A percentile compares a stretch with the other conserved stretches of the same genome.
Evolutionary conservation across 2,888 invertebrate genomes (phyloP).

Genomic region (Griposia aprilina): DNA sequence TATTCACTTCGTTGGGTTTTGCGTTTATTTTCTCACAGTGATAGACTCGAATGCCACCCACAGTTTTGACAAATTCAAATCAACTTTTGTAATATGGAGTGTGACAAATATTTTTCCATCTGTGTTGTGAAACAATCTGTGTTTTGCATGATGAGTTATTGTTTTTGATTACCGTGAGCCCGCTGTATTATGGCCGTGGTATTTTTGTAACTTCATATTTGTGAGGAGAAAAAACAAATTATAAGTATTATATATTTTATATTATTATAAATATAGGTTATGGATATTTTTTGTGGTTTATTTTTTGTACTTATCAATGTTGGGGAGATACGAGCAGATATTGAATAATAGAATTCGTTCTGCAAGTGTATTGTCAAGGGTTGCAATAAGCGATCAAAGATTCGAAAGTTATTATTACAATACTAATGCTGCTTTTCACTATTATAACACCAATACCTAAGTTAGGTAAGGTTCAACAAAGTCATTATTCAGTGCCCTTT

Average conservation of each 20-base stretch:
- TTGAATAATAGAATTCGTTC: background rate
- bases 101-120: constrained; percentile 59
- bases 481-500: background rate
- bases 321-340: background rate
- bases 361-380: background rate
- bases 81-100: constrained; percentile 62
- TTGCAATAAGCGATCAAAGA: background rate
- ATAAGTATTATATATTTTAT: no score
- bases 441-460: no score
- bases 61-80: constrained; percentile 56
- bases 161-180: constrained; percentile 33
- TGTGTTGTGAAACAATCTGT: constrained; percentile 51
- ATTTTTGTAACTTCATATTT: constrained; percentile 21
- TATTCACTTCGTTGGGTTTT: background rate
- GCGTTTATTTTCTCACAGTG: constrained; percentile 23
- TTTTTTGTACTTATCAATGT: background rate
- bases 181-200: constrained; percentile 8
- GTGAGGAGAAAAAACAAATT: background rate
- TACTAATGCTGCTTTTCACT: background rate
- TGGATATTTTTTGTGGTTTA: no score
- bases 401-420: background rate
- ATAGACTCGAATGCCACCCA: constrained; percentile 37
- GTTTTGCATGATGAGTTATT: constrained; percentile 48
- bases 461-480: no score
- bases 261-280: no score